Evolutionary conservation across 2,113 vertebrate species (phyloP), one percentile per base, ranked within the genome.

Genomic region (Phalacrocorax brasilianus): DNA sequence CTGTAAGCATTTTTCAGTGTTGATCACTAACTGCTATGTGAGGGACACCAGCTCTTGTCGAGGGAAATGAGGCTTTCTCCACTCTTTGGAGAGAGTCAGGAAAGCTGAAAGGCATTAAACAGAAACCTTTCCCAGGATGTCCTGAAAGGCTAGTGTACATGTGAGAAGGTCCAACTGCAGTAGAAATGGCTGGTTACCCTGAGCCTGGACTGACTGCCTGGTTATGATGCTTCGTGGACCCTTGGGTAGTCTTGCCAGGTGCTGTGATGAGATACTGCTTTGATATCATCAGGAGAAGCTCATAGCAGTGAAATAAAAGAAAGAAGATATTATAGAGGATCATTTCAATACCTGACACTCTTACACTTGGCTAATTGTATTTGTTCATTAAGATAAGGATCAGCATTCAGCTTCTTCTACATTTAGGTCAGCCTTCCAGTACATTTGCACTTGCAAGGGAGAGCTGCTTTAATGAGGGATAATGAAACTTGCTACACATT

Each of bases 361-460:
- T 96, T 93, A 93, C 84, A 96, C 92, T 95, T 89, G 77, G 70
- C 42, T 97, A 93, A 95, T 97, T 96, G 91, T 97, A 93, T 95
- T 96, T 97, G 58, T 95, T 96, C 89, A 89, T 97, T 92, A 95
- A 91, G 96, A 97, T 97, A 97, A 95, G 42, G 70, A 95, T 97
- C 95, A 97, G 66, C 89, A 93, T 96, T 96, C 89, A 89, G 86
- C 92, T 95, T 85, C 92, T 95, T 72, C 89, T 91, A 92, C 89
- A 89, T 93, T 93, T 97, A 96, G 95, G 95, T 97, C 94, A 89
- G 77, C 95, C 94, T 97, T 97, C 94, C 94, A 96, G 92, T 89
- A 89, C 86, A 97, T 97, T 97, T 96, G 92, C 96, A 96, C 94
- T 97, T 97, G 94, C 86, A 97, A 97, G 89, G 79, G 56, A 96